A percentile compares a stretch with the other conserved stretches of the same genome.
Evolutionary conservation across 2,113 vertebrate genomes (phyloP).

Genomic region (Parus major): DNA sequence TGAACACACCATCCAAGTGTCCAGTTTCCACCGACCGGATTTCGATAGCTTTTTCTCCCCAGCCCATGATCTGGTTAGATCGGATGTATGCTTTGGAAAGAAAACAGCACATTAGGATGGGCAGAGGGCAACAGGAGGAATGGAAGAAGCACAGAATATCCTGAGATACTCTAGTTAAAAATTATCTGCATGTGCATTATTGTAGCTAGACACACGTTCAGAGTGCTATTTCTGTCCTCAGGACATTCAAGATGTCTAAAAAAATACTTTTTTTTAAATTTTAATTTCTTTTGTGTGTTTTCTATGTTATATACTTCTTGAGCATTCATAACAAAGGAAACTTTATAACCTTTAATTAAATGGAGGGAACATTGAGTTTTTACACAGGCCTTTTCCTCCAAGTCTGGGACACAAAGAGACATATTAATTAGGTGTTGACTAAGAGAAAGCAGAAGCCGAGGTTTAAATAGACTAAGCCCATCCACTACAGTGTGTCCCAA

Average conservation of each 20-base stretch:
- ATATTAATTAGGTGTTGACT: not conserved
- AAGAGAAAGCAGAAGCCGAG: not conserved
- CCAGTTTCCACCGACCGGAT: conserved; percentile 98
- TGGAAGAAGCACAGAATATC: not conserved
- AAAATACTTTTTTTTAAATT: not conserved
- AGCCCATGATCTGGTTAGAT: conserved; percentile 99
- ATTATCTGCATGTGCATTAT: not conserved
- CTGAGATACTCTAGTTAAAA: not conserved
- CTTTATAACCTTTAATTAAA: not conserved
- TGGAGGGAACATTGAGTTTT: not conserved
- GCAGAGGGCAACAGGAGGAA: not conserved
- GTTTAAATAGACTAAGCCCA: not conserved
- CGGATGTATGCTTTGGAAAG: conserved; percentile 89
- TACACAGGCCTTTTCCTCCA: not conserved
- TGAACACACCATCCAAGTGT: conserved; percentile 97
- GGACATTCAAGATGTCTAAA: not conserved
- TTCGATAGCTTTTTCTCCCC: conserved; percentile 99
- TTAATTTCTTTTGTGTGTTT: not conserved
- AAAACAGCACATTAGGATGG: not conserved
- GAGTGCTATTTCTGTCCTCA: not conserved
- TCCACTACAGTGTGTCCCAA: not conserved
- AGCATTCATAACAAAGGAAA: not conserved
- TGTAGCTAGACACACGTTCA: not conserved
- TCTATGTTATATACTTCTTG: not conserved
- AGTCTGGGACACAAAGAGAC: not conserved